Evolutionary conservation across 2,797 vertebrate species (phyloP).

Genomic region (Sebastes trivittatus): DNA sequence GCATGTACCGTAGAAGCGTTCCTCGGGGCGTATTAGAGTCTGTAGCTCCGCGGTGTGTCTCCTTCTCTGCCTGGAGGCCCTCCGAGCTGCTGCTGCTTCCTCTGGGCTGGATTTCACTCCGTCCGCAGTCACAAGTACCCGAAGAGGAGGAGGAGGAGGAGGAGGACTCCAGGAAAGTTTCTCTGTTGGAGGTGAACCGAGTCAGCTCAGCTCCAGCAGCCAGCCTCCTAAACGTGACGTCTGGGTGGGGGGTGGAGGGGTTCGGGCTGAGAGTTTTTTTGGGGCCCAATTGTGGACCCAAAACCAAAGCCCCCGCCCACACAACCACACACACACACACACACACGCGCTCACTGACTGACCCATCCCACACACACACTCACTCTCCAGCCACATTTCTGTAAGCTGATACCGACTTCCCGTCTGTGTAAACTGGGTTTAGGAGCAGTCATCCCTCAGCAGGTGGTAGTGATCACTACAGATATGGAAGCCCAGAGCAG

Average conservation of each 20-base stretch:
- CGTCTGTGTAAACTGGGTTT: neutral
- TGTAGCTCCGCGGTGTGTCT: neutral
- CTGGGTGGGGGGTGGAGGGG: conserved; percentile 79
- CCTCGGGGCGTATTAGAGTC: neutral
- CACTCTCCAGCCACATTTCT: neutral
- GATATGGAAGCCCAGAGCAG: neutral
- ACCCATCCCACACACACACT: neutral
- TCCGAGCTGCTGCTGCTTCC: conserved; percentile 48
- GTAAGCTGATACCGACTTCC: neutral
- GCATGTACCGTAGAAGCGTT: neutral
- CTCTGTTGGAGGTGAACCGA: conserved; percentile 73
- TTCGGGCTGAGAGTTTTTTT: conserved; percentile 30
- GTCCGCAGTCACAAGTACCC: conserved; percentile 20
- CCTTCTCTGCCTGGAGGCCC: conserved; percentile 10
- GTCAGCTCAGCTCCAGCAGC: conserved; percentile 78
- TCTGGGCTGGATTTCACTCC: neutral
- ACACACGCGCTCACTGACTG: neutral
- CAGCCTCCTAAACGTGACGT: conserved; percentile 92
- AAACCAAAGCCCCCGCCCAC: conserved; percentile 26
- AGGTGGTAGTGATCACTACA: neutral
- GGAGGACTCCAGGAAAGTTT: conserved; percentile 80
- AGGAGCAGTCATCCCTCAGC: neutral
- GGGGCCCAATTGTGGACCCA: conserved; percentile 37
- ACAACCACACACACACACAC: conserved; percentile 14
- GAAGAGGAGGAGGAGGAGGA: neutral